Evolutionary conservation across 2,113 vertebrate genomes (phyloP).

Genomic region (Pogona vitticeps): DNA sequence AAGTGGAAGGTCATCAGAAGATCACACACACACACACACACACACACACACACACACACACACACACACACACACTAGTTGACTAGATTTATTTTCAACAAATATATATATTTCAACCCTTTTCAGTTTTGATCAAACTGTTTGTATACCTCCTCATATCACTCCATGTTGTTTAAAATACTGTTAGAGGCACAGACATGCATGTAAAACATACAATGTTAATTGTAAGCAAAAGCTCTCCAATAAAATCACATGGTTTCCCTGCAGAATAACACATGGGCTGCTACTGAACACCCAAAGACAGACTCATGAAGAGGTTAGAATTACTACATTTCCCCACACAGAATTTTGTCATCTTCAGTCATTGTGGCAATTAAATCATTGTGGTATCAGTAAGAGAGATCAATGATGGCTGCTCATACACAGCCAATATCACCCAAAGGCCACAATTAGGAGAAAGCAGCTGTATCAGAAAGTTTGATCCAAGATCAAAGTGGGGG

Average conservation of each 20-base stretch:
- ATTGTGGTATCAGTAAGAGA: slow-evolving; percentile 40
- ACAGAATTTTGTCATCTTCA: slow-evolving; percentile 49
- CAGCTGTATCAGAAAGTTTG: neutral
- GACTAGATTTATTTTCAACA: neutral
- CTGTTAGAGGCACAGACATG: neutral
- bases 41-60: too few relatives aligned
- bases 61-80: neutral
- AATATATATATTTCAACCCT: neutral
- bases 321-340: slow-evolving; percentile 45
- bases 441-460: slow-evolving; percentile 63
- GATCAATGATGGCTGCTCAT: slow-evolving; percentile 55
- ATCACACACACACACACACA: too few relatives aligned
- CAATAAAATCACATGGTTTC: slow-evolving; percentile 78
- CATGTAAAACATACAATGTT: slow-evolving; percentile 49
- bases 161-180: neutral
- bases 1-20: too few relatives aligned
- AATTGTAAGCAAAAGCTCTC: slow-evolving; percentile 33
- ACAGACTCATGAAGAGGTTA: slow-evolving; percentile 45
- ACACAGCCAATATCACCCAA: slow-evolving; percentile 54
- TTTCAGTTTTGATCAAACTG: neutral
- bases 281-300: slow-evolving; percentile 63
- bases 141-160: neutral
- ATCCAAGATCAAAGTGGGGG: slow-evolving; percentile 50
- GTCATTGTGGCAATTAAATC: slow-evolving; percentile 32
- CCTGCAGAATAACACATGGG: slow-evolving; percentile 77